Base-by-base conservation (phyloP, 2,797 vertebrate genomes). In the Chelonia mydas region DNA sequence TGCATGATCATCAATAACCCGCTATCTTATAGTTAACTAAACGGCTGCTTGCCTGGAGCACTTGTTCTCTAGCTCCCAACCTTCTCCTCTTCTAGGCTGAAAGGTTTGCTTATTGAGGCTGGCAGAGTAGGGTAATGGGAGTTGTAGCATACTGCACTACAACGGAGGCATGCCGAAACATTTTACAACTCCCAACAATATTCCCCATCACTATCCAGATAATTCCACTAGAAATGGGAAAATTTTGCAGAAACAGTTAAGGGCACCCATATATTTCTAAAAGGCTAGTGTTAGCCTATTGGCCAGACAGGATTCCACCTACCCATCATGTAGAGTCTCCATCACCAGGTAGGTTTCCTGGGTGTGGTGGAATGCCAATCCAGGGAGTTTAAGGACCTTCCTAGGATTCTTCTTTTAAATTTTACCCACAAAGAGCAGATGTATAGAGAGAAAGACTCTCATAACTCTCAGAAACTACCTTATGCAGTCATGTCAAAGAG, bases 11-110 rank as follows among this genome's bases (percentile, higher is more conserved):
- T 37, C 53, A 72, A 76, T 89, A 93, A 90, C 94, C 37, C 82
- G 33, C 41, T 74, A 54, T 85, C 57, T 89, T 28, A 45, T 16
- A 86, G 50, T 86, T 90, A 91, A 81, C 83, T 81, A 92, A 54
- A 54, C 90, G 76, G 91, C 77, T 74, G 72, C 77, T 94, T 90
- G 61, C 90, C 90, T 95, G 80, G 83, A 96, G 89, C 83, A 84
- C 89, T 92, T 96, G 49, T 88, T 96, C 65, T 92, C 81, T 50
- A 86, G n/a, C 49, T 91, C 84, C 68, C 83, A 93, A 54, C 19
- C 55, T 78, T 92, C 41, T 15, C 41, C 90, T 77, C 76, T 81
- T 47, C 76, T 89, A 87, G 68, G 94, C n/a, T 78, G 93, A 95
- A 5, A 23, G 84, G 91, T 92, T 83, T 90, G 53, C 55, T 88